Base-by-base conservation (phyloP, 2,113 vertebrate species). In the Callorhinus ursinus region DNA sequence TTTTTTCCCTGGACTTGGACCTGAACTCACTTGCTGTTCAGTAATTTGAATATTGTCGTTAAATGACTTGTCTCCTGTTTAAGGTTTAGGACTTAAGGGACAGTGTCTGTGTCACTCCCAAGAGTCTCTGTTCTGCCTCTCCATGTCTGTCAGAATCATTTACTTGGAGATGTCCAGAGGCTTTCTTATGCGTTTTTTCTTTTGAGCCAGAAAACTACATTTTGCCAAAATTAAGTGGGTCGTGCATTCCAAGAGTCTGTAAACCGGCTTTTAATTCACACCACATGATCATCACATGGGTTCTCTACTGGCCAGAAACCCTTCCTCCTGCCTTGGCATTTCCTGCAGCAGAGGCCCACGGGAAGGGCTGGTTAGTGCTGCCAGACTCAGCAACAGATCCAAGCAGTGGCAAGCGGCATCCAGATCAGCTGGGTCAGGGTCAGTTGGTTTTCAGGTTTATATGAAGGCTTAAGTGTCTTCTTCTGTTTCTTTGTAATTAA, bases 161-260 rank as follows among this genome's bases (percentile, higher is more conserved):
- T 84, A 36, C 76, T 93, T 80, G 61, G 77, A 57, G 57, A 85
- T 65, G 26, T 83, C 81, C 42, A 92, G 80, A 53, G 55, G 28
- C 63, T 46, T 71, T 84, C 63, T 93, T 82, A 49, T 0, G 24
- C 2, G 0, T 83, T 89, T 88, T 88, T 91, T 72, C 61, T 93
- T 88, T 91, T 93, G 87, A 96, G 84, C 84, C 80, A 96, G 90
- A 93, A 96, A 93, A 86, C 42, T 91, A 46, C 53, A 11, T 79
- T 95, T 97, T 97, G 97, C 97, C 98, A 97, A 93, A 94, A 91
- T 79, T 95, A 97, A 98, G 96, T 96, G 83, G 93, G 92, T 96
- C 96, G 97, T 93, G 92, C 93, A 92, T 97, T 97, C 90, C 81
- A 39, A 53, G 59, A 97, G 83, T 49, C 94, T 93, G 67, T 86